Conservation (phyloP, 2,113 vertebrate species). For the Epinephelus moara region DNA sequence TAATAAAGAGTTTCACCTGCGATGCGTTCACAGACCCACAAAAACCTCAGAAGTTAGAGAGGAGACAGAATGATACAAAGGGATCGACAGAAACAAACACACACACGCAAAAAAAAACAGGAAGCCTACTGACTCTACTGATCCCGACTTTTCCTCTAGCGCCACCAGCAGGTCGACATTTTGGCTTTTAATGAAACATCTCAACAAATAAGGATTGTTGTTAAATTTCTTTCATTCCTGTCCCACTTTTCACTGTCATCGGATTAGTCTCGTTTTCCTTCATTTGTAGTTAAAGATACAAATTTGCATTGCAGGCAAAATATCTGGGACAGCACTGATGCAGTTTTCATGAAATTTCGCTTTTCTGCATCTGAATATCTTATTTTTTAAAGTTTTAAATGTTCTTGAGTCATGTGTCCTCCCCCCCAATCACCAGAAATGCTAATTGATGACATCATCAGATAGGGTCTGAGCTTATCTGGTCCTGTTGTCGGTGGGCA, state of each 20-base stretch:
- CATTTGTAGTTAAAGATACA: background rate
- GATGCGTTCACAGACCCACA: too few relatives aligned
- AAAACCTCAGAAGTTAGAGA: too few relatives aligned
- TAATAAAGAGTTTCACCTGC: too few relatives aligned
- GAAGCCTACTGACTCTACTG: background rate
- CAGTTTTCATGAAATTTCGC: too few relatives aligned
- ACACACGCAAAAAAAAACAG: too few relatives aligned
- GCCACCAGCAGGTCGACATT: background rate
- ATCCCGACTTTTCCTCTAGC: background rate
- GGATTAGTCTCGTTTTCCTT: background rate
- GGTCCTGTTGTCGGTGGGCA: conserved; percentile 31
- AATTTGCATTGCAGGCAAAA: background rate
- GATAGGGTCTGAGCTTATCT: conserved; percentile 60
- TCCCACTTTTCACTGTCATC: background rate
- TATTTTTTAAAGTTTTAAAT: background rate
- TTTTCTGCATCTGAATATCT: too few relatives aligned
- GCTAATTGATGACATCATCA: conserved; percentile 77
- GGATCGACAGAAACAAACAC: too few relatives aligned
- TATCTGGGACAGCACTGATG: background rate
- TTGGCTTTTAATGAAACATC: background rate
- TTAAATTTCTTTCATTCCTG: too few relatives aligned
- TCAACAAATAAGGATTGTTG: background rate
- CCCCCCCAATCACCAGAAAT: conserved; percentile 17
- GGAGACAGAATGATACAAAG: too few relatives aligned
- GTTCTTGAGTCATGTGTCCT: background rate